A percentile compares a stretch with the other conserved stretches of the same genome.
These are phyloP conservation scores for Drosophila eugracilis DNA, from an alignment of 1,140 invertebrate genomes.

Conservation along the genomic window DNA sequence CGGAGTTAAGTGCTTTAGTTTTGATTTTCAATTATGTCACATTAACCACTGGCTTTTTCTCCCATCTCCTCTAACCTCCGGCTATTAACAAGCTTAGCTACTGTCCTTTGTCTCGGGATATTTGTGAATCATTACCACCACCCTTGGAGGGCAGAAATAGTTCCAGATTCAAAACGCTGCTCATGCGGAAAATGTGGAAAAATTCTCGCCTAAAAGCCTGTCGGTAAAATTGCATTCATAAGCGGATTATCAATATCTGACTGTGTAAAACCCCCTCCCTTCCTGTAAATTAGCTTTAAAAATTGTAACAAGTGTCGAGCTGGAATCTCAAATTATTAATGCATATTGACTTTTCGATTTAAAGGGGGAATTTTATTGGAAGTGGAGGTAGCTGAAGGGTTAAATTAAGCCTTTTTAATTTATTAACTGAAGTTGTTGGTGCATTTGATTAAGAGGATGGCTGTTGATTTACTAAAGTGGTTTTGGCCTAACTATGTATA, in stretches of 20 bases:
- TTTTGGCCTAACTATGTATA: neutral
- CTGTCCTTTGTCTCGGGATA: constrained; percentile 44
- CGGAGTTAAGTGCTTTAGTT: constrained; percentile 83
- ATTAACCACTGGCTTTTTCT: constrained; percentile 56
- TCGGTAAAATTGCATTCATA: constrained; percentile 65
- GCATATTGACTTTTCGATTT: constrained; percentile 62
- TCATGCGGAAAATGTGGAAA: constrained; percentile 74
- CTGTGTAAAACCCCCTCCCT: constrained; percentile 6
- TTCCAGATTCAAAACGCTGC: constrained; percentile 31
- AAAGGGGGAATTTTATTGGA: constrained; percentile 10
- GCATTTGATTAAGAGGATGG: constrained; percentile 22
- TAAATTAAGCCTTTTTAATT: constrained; percentile 19
- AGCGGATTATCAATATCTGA: constrained; percentile 68
- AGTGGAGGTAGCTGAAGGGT: neutral
- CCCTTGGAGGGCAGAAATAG: constrained; percentile 38
- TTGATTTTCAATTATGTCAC: constrained; percentile 84
- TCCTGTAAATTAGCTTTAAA: constrained; percentile 69
- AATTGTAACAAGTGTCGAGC: constrained; percentile 76
- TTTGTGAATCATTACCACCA: constrained; percentile 68
- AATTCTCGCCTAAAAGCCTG: constrained; percentile 56
- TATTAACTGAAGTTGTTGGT: constrained; percentile 18
- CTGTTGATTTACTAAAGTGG: neutral
- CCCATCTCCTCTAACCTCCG: constrained; percentile 1
- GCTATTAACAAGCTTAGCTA: constrained; percentile 69
- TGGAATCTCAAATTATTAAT: constrained; percentile 44